Conservation (phyloP, 2,888 invertebrate species). For the Brachypterus glaber region DNA sequence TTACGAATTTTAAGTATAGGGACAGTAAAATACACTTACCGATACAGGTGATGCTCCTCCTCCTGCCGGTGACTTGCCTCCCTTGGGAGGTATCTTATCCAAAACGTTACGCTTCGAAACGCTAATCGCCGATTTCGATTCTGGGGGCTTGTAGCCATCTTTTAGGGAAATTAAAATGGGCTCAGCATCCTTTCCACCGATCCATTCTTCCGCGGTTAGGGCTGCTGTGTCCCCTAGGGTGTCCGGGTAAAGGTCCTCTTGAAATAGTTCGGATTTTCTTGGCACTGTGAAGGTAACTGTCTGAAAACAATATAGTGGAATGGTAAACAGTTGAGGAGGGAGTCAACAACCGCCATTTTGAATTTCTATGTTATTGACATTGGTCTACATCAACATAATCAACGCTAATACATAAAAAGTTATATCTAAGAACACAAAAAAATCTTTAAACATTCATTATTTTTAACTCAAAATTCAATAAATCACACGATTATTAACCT, state of each 20-base stretch:
- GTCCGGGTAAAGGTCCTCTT: conserved; percentile 95
- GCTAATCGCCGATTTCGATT: conserved; percentile 61
- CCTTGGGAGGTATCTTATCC: conserved; percentile 53
- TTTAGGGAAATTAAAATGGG: conserved; percentile 87
- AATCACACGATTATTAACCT: too few relatives aligned
- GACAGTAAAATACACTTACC: too few relatives aligned
- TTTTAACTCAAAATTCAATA: too few relatives aligned
- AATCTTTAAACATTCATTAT: too few relatives aligned
- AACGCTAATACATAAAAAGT: too few relatives aligned
- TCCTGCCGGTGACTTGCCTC: conserved; percentile 25
- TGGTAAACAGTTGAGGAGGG: too few relatives aligned
- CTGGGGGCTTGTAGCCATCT: conserved; percentile 62
- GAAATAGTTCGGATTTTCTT: conserved; percentile 93
- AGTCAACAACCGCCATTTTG: too few relatives aligned
- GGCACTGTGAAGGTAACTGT: conserved; percentile 97
- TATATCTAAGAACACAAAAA: too few relatives aligned
- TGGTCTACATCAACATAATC: too few relatives aligned
- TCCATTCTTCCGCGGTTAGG: conserved; percentile 86
- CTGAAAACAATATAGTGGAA: too few relatives aligned
- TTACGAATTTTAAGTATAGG: not conserved
- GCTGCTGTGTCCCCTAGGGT: conserved; percentile 86
- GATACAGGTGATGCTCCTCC: conserved; percentile 27
- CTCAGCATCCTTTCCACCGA: conserved; percentile 79
- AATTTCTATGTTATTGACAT: too few relatives aligned
- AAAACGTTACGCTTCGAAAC: conserved; percentile 70